Evolutionary conservation across 2,113 vertebrate species (phyloP).

Genomic region (Clinocottus analis): DNA sequence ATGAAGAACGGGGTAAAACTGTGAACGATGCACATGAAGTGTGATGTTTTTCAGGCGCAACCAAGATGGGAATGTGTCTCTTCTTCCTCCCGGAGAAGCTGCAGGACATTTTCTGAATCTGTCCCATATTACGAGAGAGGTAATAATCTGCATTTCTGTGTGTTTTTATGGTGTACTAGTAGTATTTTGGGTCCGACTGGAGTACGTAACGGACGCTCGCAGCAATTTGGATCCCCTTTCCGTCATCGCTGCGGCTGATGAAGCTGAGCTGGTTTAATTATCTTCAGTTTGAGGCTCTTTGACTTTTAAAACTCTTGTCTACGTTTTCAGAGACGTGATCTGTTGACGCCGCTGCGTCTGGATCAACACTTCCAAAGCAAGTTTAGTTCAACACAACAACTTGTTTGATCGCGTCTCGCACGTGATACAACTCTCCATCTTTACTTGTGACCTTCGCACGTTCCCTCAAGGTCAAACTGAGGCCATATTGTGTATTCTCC

Average conservation of each 20-base stretch:
- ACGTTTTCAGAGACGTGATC: conserved; percentile 30
- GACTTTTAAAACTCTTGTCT: conserved; percentile 16
- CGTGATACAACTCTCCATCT: neutral
- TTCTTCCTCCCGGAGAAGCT: neutral
- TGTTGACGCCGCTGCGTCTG: conserved; percentile 2
- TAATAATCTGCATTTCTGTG: neutral
- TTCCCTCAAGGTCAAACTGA: neutral
- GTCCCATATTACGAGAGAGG: neutral
- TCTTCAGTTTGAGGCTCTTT: conserved; percentile 21
- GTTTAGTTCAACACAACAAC: conserved; percentile 7
- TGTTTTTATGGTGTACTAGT: neutral
- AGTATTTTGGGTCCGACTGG: neutral
- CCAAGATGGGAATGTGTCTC: neutral
- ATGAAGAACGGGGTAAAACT: neutral
- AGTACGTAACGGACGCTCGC: neutral
- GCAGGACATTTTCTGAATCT: neutral
- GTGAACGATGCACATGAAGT: conserved; percentile 4
- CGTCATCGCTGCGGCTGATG: neutral
- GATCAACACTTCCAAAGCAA: conserved; percentile 13
- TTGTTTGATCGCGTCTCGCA: neutral
- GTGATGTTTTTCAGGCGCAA: conserved; percentile 10
- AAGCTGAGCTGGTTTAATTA: neutral
- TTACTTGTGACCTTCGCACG: neutral
- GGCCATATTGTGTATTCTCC: neutral
- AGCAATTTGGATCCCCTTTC: neutral